phyloP scores from a whole-genome alignment of 1,140 invertebrate genomes.

The Lordiphosa mommai region DNA sequence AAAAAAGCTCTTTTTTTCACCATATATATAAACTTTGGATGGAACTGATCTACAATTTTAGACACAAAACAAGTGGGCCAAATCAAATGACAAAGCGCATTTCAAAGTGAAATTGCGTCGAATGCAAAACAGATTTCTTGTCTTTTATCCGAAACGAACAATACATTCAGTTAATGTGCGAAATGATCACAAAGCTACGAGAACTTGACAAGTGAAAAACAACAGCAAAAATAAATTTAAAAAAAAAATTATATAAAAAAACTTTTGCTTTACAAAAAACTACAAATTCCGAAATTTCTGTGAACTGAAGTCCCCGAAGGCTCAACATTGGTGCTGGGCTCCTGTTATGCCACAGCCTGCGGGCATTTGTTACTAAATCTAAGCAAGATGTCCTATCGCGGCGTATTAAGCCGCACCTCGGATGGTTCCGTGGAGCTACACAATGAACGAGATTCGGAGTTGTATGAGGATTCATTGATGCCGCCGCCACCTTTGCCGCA shows the following conservation, averaged over 20 bases:
- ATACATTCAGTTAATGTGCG: too few relatives aligned
- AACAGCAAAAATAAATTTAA: too few relatives aligned
- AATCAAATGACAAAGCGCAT: not conserved
- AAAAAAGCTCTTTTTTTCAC: slow-evolving; percentile 33
- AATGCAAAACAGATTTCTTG: too few relatives aligned
- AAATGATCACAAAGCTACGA: too few relatives aligned
- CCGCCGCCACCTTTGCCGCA: not conserved
- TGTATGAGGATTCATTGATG: slow-evolving; percentile 31
- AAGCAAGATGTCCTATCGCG: slow-evolving; percentile 52
- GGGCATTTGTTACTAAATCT: not conserved
- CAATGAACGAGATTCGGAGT: slow-evolving; percentile 25
- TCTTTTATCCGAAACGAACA: too few relatives aligned
- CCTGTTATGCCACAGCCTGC: not conserved
- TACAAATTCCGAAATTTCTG: not conserved
- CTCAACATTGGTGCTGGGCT: not conserved
- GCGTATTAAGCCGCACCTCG: slow-evolving; percentile 39
- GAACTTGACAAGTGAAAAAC: too few relatives aligned
- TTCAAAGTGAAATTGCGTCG: too few relatives aligned
- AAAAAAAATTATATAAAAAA: too few relatives aligned
- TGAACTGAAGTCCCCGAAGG: too few relatives aligned
- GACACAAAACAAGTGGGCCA: slow-evolving; percentile 23
- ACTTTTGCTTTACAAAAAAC: too few relatives aligned
- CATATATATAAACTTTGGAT: slow-evolving; percentile 65
- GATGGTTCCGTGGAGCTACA: slow-evolving; percentile 5
- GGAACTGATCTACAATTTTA: slow-evolving; percentile 17